phyloP scores from a whole-genome alignment of 2,113 vertebrate genomes.

The Nothocercus julius region DNA sequence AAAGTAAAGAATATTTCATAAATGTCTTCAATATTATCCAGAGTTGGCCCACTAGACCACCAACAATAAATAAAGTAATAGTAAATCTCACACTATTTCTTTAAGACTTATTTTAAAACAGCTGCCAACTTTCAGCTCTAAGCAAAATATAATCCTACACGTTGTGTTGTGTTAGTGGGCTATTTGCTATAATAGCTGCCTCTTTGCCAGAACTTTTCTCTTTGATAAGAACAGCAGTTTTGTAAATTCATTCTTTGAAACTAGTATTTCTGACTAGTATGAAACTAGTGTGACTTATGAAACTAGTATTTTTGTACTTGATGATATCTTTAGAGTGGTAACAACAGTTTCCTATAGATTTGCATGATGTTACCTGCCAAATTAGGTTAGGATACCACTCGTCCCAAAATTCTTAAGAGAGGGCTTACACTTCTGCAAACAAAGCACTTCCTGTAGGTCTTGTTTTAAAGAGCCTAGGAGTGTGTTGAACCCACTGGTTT shows the following conservation, averaged over 20 bases:
- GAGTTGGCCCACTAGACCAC: not conserved
- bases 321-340: not conserved
- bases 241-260: not conserved
- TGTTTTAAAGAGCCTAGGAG: not conserved
- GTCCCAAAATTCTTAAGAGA: not conserved
- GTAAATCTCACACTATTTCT: conserved; percentile 20
- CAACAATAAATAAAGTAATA: conserved; percentile 46
- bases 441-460: not conserved
- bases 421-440: not conserved
- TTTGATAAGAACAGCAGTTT: not conserved
- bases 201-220: not conserved
- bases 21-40: conserved; percentile 41
- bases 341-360: not conserved
- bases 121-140: not conserved
- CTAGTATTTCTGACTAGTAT: too few species aligned
- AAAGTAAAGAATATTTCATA: conserved; percentile 63
- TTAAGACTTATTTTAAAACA: conserved; percentile 27
- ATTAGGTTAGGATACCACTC: not conserved
- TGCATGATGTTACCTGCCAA: not conserved
- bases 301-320: not conserved
- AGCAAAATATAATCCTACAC: not conserved
- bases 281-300: too few species aligned
- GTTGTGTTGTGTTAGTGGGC: not conserved
- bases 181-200: not conserved
- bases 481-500: not conserved